A percentile compares a stretch with the other conserved stretches of the same genome.
Evolutionary conservation across 2,113 vertebrate species (phyloP).

Genomic region (Crotalus helleri): DNA sequence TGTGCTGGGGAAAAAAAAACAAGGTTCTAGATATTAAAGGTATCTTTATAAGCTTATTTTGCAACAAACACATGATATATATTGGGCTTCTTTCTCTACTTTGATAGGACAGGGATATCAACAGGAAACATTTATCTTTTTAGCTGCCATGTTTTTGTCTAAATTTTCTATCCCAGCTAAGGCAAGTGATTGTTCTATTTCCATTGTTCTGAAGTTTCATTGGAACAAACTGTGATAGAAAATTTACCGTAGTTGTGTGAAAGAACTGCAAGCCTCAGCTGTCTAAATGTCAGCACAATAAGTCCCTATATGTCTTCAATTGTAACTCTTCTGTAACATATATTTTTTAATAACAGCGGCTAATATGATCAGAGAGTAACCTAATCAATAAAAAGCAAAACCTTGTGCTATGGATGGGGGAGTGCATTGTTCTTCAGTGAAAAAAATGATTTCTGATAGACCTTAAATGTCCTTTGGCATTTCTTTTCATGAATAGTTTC

Average conservation of each 20-base stretch:
- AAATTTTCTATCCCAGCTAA: background rate
- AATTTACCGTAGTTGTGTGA: background rate
- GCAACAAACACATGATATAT: background rate
- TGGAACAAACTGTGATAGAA: slow-evolving; percentile 6
- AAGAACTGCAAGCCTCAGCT: slow-evolving; percentile 24
- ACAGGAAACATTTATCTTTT: slow-evolving; percentile 15
- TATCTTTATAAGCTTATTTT: slow-evolving; percentile 29
- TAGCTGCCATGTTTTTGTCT: slow-evolving; percentile 7
- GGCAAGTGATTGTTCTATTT: background rate
- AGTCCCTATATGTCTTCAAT: slow-evolving; percentile 19
- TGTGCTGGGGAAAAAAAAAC: slow-evolving; percentile 25
- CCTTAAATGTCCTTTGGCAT: slow-evolving; percentile 35
- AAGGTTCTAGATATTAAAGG: slow-evolving; percentile 41
- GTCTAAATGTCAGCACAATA: slow-evolving; percentile 37
- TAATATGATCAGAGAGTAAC: slow-evolving; percentile 66
- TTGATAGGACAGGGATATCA: slow-evolving; percentile 2
- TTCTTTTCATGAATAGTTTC: background rate
- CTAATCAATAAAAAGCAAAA: slow-evolving; percentile 67
- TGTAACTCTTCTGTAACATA: slow-evolving; percentile 47
- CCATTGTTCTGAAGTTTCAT: background rate
- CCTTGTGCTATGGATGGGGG: background rate
- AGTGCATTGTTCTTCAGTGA: slow-evolving; percentile 52
- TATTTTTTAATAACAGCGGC: slow-evolving; percentile 47
- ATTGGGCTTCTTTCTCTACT: background rate
- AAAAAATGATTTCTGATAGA: slow-evolving; percentile 37